These are phyloP conservation scores for Euschistus heros DNA, from an alignment of 1,140 invertebrate species.

Conservation along the genomic window DNA sequence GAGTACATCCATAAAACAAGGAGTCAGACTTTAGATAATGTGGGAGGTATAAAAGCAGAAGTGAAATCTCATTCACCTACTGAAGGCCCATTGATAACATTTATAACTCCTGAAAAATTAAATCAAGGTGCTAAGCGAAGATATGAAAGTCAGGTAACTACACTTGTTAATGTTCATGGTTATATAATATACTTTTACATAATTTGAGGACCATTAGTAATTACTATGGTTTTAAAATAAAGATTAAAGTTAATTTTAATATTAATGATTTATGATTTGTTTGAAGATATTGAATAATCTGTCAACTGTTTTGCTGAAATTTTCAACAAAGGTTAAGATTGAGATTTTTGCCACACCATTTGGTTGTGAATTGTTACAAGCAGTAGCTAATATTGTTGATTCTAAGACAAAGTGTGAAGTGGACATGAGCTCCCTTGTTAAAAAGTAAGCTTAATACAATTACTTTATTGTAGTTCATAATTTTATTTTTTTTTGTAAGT, in stretches of 20 bases:
- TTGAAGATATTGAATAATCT: conserved; percentile 37
- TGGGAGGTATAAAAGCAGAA: neutral
- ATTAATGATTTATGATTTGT: neutral
- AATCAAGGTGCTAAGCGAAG: conserved; percentile 23
- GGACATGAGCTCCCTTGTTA: neutral
- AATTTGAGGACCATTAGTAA: neutral
- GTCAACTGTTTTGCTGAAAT: conserved; percentile 34
- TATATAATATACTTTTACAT: neutral
- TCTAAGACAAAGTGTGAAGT: neutral
- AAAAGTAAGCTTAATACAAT: neutral
- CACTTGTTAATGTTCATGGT: neutral
- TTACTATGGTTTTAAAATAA: neutral
- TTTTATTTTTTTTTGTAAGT: no score
- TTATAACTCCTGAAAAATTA: conserved; percentile 28
- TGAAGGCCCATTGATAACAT: conserved; percentile 16
- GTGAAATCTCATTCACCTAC: neutral
- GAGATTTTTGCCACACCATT: conserved; percentile 40
- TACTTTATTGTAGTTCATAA: no score
- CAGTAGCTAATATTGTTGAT: neutral
- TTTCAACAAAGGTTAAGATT: conserved; percentile 36
- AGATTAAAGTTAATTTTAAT: neutral
- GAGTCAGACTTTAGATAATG: neutral
- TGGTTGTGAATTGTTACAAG: conserved; percentile 34
- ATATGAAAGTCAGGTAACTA: conserved; percentile 29
- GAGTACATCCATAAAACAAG: conserved; percentile 17